A percentile compares a stretch with the other conserved stretches of the same genome.
Conservation (phyloP, 2,888 invertebrate genomes). For the Macrosoma leucophasiata region DNA sequence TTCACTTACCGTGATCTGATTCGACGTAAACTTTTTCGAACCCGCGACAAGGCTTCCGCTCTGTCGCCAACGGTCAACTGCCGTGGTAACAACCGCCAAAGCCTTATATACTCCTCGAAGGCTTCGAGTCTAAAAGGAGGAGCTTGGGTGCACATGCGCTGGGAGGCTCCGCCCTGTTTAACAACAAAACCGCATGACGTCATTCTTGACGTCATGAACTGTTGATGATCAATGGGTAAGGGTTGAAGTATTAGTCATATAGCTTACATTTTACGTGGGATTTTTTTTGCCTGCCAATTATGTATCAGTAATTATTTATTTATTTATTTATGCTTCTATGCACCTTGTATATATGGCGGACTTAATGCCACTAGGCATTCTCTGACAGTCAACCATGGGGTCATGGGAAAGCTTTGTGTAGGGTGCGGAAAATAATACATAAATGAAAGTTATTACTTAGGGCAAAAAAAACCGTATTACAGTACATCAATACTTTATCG, state of each 20-base stretch:
- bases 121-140: conserved; percentile 48
- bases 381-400: too few species aligned
- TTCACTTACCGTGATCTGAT: conserved; percentile 53
- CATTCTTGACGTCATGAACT: conserved; percentile 38
- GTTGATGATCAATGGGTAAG: conserved; percentile 21
- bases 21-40: conserved; percentile 55
- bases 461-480: too few species aligned
- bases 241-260: conserved; percentile 6
- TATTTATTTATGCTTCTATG: too few species aligned
- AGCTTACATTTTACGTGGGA: too few species aligned
- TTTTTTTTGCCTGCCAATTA: too few species aligned
- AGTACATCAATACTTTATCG: too few species aligned
- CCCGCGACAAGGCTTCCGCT: conserved; percentile 33
- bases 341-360: too few species aligned
- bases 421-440: too few species aligned
- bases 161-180: conserved; percentile 53
- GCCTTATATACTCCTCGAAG: conserved; percentile 49
- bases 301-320: too few species aligned
- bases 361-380: too few species aligned
- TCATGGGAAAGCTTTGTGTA: too few species aligned
- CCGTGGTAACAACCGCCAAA: conserved; percentile 20
- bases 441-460: too few species aligned
- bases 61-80: conserved; percentile 31
- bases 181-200: conserved; percentile 36
- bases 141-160: conserved; percentile 38